Base-by-base conservation (phyloP, 1,140 invertebrate species). In the Nilaparvata lugens region DNA sequence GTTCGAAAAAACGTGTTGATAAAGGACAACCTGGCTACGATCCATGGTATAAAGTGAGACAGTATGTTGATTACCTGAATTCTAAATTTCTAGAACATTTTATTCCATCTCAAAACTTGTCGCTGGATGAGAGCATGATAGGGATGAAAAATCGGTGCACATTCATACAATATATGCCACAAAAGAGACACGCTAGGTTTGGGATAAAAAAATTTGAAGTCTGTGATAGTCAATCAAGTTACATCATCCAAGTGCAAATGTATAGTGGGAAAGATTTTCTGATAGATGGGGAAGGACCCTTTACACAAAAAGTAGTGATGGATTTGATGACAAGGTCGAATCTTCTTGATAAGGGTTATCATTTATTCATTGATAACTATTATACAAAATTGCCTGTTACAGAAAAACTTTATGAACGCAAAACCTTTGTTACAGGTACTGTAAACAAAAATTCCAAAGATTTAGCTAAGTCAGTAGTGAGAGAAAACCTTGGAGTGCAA, bases 151-250 rank as follows among this genome's bases (percentile, higher is more conserved):
- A 59, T 28, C n/a, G 57, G 19, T 38, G 31, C 18, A n/a, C 38
- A 2, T 59, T 59, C 25, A 59, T 59, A 3, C 57, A 59, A 52
- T 59, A 59, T 31, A 59, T 59, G 40, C 57, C 57, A 2, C 51
- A 59, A 7, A 59, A 59, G 24, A 3, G 21, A 7, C 57, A 59
- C 19, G 57, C 57, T n/a, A 21, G 42, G 23, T 59, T 48, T 19
- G 57, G 57, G 4, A 52, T 59, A 7, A 59, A 59, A 35, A n/a
- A n/a, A n/a, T n/a, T n/a, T n/a, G n/a, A 59, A 59, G 25, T 59
- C 35, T 59, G 42, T 52, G 21, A 4, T 59, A 25, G n/a, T n/a
- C n/a, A n/a, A n/a, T n/a, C n/a, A n/a, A n/a, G n/a, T n/a, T n/a
- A n/a, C n/a, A n/a, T n/a, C n/a, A n/a, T n/a, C n/a, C n/a, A n/a